Conservation (phyloP, 2,113 vertebrate genomes). For the Bagarius yarrelli region DNA sequence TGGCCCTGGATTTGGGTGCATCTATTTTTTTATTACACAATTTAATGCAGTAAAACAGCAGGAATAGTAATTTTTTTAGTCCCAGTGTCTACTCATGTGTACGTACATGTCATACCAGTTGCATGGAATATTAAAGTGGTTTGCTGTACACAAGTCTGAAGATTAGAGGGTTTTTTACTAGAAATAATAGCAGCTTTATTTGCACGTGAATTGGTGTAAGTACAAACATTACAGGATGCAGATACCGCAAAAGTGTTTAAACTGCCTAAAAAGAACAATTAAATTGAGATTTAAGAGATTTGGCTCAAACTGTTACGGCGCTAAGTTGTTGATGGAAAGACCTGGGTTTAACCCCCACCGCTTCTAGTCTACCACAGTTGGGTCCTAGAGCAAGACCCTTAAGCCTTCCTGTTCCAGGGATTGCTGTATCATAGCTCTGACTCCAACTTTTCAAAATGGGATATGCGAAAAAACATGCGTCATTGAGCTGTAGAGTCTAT, state of each 20-base stretch:
- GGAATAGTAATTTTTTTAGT: neutral
- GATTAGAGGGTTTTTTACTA: neutral
- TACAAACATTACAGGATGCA: neutral
- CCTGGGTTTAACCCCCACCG: too few species aligned
- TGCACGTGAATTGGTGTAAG: neutral
- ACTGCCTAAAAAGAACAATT: neutral
- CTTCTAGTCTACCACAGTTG: too few species aligned
- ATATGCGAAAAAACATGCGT: too few species aligned
- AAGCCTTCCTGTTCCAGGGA: too few species aligned
- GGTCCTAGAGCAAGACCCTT: too few species aligned
- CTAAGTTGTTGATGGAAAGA: too few species aligned
- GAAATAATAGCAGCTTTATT: neutral
- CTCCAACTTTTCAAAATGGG: too few species aligned
- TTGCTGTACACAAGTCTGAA: neutral
- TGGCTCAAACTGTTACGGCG: too few species aligned
- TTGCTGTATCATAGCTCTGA: too few species aligned
- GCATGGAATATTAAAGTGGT: neutral
- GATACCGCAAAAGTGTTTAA: neutral
- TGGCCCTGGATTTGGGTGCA: too few species aligned
- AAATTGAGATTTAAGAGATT: neutral
- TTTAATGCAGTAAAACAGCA: neutral
- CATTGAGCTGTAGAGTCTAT: too few species aligned
- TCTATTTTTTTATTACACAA: neutral
- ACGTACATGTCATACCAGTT: neutral
- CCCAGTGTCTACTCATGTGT: neutral